Conservation (phyloP, 2,888 invertebrate species). For the Philonicus albiceps region DNA sequence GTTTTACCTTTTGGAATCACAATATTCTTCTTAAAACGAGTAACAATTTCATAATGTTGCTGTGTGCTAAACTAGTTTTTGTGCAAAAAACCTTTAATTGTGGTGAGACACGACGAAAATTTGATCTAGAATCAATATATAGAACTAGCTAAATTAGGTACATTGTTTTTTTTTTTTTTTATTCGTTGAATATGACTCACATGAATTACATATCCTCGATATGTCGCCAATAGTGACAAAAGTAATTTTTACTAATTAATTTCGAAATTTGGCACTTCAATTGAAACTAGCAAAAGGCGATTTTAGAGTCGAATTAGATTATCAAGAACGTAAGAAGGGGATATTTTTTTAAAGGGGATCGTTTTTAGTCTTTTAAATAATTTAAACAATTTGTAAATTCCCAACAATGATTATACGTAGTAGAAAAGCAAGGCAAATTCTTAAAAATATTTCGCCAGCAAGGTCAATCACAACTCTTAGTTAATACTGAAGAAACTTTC, state of each 20-base stretch:
- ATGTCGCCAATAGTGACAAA: neutral
- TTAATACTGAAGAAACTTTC: neutral
- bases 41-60: neutral
- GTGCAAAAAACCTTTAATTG: conserved; percentile 15
- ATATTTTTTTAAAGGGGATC: neutral
- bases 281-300: neutral
- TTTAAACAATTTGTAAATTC: neutral
- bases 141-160: conserved; percentile 22
- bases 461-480: neutral
- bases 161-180: neutral
- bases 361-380: neutral
- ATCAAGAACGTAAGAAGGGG: neutral
- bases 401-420: neutral
- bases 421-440: neutral
- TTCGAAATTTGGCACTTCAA: conserved; percentile 17
- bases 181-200: conserved; percentile 10
- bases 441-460: neutral
- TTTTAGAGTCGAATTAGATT: neutral
- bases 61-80: conserved; percentile 3
- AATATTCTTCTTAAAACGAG: conserved; percentile 16
- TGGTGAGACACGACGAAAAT: conserved; percentile 22
- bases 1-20: neutral
- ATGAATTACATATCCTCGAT: conserved; percentile 6
- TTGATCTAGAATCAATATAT: neutral
- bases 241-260: neutral